Base-by-base conservation (phyloP, 2,888 invertebrate species). In the Harpalus rubripes region DNA sequence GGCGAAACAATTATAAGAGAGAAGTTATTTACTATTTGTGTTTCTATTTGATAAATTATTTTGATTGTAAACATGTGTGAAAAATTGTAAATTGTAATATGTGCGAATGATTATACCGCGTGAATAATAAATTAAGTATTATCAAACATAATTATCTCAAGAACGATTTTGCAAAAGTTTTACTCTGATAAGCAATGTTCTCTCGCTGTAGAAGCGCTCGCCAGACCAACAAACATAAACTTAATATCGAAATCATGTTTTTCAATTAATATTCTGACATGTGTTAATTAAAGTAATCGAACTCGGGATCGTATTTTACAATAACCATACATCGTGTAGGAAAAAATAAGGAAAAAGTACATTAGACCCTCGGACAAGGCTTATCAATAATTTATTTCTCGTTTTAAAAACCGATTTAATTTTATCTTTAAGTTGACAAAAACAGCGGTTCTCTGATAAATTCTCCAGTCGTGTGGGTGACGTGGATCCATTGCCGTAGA, bases 251-350 rank as follows among this genome's bases (percentile, higher is more conserved):
- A 68, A 72, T 58, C 82, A 82, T 82, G 82, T 82, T 82, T 82
- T 82, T 82, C 82, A 82, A 82, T 82, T 82, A 82, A 82, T 82
- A 82, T 82, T 82, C 82, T 82, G 82, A 82, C 82, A 82, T 82
- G 82, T 82, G 82, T 82, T 82, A 68, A 82, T 82, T 82, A 82
- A 68, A 68, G 82, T 82, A 82, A 82, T 82, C 82, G 72, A 52
- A 72, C 82, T 15, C 59, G 39, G 39, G 41, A 82, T 82, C 82
- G 82, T 72, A 72, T 72, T 74, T 82, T 82, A 72, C 82, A 82
- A 82, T 82, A 82, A 80, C 78, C 81, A 81, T 65, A 63, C 68
- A 26, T 12, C 68, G 15, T 12, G 7, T 7, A 7, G 39, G 32
- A 32, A 68, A 68, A 68, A 68, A 26, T 26, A 16, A 18, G 32